Conservation (phyloP, 2,113 vertebrate species). For the Dascyllus trimaculatus region DNA sequence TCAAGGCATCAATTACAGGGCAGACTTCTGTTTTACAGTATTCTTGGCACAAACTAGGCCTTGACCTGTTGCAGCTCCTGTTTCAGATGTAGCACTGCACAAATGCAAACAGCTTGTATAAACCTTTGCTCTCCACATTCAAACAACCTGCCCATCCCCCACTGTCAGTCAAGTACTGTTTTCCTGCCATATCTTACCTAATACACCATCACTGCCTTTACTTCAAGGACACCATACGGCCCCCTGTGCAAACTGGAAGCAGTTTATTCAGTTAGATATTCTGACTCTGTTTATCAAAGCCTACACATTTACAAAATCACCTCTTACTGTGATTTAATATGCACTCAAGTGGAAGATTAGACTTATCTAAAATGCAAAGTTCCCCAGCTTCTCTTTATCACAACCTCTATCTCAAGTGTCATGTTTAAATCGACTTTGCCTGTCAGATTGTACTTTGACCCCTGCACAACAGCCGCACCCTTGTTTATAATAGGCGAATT, state of each 20-base stretch:
- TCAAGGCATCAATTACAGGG: no score
- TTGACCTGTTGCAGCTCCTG: neutral
- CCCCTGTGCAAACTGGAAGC: neutral
- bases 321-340: neutral
- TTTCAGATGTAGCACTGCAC: neutral
- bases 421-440: neutral
- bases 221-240: slow-evolving; percentile 14
- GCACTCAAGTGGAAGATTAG: neutral
- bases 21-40: no score
- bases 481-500: slow-evolving; percentile 32
- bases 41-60: neutral
- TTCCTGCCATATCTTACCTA: neutral
- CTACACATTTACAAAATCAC: neutral
- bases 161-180: neutral
- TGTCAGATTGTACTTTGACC: slow-evolving; percentile 29
- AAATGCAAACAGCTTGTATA: neutral
- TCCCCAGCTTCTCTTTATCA: neutral
- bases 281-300: neutral
- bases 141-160: neutral
- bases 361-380: neutral
- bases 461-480: slow-evolving; percentile 50
- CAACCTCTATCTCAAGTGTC: neutral
- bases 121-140: neutral
- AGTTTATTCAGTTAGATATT: no score
- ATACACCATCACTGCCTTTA: neutral